phyloP scores from a whole-genome alignment of 2,888 invertebrate genomes.

The Lepidochitona cinerea region DNA sequence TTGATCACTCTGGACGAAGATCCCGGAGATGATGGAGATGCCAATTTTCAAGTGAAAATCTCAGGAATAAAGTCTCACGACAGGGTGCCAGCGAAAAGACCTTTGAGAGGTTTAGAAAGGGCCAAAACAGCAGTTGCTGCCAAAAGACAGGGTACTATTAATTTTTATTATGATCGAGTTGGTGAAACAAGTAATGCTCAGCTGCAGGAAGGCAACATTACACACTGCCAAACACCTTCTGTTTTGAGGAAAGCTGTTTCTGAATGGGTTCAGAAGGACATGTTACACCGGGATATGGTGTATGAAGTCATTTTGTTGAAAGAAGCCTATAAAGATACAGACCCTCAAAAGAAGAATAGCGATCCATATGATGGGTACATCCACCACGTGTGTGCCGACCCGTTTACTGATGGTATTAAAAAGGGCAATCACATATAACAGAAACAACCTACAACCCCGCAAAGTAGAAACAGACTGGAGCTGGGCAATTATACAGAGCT shows the following conservation, averaged over 20 bases:
- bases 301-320: not conserved
- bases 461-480: conserved; percentile 1
- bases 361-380: conserved; percentile 2
- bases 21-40: not conserved
- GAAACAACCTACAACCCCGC: not conserved
- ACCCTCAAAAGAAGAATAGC: too few species aligned
- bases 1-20: not conserved
- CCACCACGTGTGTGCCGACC: not conserved
- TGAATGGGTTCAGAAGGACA: not conserved
- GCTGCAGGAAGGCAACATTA: not conserved
- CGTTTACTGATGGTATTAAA: not conserved
- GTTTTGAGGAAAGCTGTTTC: conserved; percentile 4
- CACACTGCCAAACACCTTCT: not conserved
- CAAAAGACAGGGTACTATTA: not conserved
- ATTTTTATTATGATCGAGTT: not conserved
- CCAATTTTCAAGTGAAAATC: too few species aligned
- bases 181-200: not conserved
- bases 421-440: not conserved
- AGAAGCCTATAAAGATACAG: not conserved
- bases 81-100: not conserved
- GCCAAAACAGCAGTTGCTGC: not conserved
- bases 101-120: not conserved
- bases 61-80: not conserved
- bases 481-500: not conserved
- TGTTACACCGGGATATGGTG: not conserved